Conservation (phyloP, 2,888 invertebrate genomes). For the Stegophylla sp. region DNA sequence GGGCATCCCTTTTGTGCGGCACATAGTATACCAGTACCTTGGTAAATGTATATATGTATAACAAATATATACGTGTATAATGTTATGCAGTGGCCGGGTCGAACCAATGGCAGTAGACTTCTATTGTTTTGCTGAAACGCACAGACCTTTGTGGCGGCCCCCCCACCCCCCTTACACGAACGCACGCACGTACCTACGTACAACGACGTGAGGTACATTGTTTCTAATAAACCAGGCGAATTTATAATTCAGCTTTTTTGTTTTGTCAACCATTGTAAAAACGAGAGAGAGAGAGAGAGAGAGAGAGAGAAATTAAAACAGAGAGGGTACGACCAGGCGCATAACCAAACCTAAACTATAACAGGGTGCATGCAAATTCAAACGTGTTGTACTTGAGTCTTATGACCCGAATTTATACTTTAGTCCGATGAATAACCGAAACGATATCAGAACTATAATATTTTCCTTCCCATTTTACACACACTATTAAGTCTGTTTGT, state of each 20-base stretch:
- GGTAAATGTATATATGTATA: no score
- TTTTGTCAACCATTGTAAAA: not conserved
- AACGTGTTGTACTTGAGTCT: no score
- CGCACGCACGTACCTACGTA: not conserved
- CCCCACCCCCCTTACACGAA: not conserved
- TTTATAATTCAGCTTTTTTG: conserved; percentile 23
- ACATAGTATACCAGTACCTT: not conserved
- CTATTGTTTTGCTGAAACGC: conserved; percentile 34
- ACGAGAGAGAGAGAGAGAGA: not conserved
- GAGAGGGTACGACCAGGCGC: no score
- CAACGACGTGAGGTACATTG: conserved; percentile 14
- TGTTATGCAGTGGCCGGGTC: conserved; percentile 15
- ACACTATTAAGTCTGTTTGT: no score
- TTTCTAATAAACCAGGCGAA: conserved; percentile 42
- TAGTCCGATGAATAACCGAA: no score
- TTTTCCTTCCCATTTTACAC: no score
- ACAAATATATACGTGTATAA: not conserved
- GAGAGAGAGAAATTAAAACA: no score
- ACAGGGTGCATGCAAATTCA: no score
- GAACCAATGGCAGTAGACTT: conserved; percentile 48
- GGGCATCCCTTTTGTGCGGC: conserved; percentile 21
- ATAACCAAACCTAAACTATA: no score
- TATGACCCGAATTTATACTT: no score
- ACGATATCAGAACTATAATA: no score
- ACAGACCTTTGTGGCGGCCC: conserved; percentile 14